phyloP scores from a whole-genome alignment of 2,797 vertebrate genomes.

The Sebastes miniatus region DNA sequence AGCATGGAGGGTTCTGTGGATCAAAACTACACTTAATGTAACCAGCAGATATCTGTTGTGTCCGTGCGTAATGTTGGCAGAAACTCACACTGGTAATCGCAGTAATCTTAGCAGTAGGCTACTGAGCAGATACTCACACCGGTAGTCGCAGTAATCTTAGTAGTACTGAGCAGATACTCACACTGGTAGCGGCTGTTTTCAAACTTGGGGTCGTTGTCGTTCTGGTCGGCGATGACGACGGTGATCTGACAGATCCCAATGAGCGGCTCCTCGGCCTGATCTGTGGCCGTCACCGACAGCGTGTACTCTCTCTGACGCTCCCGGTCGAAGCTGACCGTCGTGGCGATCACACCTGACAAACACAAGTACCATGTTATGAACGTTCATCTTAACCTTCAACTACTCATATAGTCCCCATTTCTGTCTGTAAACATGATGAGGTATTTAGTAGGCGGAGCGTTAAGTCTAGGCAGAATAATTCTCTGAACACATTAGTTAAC shows the following conservation, averaged over 20 bases:
- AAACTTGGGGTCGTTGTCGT: slow-evolving; percentile 92
- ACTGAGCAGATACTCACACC: too few relatives aligned
- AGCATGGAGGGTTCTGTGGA: too few relatives aligned
- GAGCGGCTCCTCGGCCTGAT: slow-evolving; percentile 88
- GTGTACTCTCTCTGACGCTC: slow-evolving; percentile 87
- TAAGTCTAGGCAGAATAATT: too few relatives aligned
- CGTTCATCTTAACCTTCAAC: neutral
- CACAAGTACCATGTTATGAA: neutral
- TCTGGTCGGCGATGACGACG: slow-evolving; percentile 85
- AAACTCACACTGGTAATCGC: neutral
- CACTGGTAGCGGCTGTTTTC: slow-evolving; percentile 87
- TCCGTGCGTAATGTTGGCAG: too few relatives aligned
- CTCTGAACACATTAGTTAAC: too few relatives aligned
- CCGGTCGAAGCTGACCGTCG: slow-evolving; percentile 85
- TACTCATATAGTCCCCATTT: neutral
- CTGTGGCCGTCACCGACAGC: slow-evolving; percentile 87
- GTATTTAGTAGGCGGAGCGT: accelerated
- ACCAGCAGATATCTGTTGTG: too few relatives aligned
- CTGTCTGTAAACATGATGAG: too few relatives aligned
- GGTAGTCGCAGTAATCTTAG: neutral
- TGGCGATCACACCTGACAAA: slow-evolving; percentile 84
- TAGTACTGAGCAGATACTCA: neutral
- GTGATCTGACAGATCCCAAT: slow-evolving; percentile 88
- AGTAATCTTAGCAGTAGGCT: too few relatives aligned
- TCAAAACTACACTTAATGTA: too few relatives aligned